A percentile compares a stretch with the other conserved stretches of the same genome.
Evolutionary conservation across 2,797 vertebrate species (phyloP).

Genomic region (Myotis vivesi): DNA sequence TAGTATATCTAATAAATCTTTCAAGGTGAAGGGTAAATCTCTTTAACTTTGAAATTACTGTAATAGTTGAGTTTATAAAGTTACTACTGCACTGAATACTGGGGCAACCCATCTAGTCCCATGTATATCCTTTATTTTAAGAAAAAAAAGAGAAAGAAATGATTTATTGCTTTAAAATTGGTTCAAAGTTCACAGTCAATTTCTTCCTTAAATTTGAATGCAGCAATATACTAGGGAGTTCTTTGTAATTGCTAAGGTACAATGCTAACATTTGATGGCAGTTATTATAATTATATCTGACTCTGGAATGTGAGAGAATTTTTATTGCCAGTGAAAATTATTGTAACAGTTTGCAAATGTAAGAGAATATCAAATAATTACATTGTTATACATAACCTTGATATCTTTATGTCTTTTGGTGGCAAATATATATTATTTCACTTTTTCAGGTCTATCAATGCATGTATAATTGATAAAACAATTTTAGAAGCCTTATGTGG

Average conservation of each 20-base stretch:
- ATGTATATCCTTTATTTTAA: neutral
- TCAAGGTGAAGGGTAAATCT: neutral
- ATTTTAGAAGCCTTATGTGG: neutral
- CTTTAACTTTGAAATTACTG: constrained; percentile 1
- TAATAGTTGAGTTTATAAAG: neutral
- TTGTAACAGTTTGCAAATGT: neutral
- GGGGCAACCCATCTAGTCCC: neutral
- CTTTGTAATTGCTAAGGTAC: constrained; percentile 6
- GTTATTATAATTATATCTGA: constrained; percentile 21
- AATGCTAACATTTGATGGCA: neutral
- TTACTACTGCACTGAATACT: neutral
- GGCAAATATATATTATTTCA: neutral
- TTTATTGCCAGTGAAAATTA: neutral
- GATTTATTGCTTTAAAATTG: neutral
- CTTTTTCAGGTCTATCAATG: neutral
- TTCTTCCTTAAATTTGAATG: neutral
- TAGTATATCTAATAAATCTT: neutral
- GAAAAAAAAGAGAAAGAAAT: neutral
- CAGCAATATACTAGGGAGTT: neutral
- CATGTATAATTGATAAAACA: neutral
- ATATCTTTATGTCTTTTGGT: neutral
- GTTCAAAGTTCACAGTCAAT: neutral
- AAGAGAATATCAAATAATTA: neutral
- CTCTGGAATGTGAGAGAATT: neutral
- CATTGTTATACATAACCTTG: neutral